Conservation (phyloP, 2,888 invertebrate species). For the Arctia plantaginis region DNA sequence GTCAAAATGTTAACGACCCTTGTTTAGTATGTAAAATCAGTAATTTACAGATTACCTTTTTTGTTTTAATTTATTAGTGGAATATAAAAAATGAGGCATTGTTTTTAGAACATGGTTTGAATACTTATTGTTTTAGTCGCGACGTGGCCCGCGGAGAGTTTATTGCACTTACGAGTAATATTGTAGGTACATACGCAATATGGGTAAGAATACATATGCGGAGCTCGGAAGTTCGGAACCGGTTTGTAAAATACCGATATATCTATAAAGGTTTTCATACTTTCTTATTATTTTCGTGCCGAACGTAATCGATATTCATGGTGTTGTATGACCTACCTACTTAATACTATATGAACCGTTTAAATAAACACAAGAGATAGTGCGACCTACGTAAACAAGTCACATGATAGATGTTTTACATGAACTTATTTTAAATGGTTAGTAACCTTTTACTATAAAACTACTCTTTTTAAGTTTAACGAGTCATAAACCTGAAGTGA, state of each 20-base stretch:
- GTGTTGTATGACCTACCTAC: background rate
- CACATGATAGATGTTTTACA: background rate
- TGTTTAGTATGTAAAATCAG: slow-evolving; percentile 42
- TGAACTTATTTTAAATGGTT: background rate
- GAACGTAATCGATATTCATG: slow-evolving; percentile 3
- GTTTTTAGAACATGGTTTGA: slow-evolving; percentile 56
- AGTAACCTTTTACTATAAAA: background rate
- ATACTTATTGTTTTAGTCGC: slow-evolving; percentile 53
- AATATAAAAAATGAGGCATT: slow-evolving; percentile 64
- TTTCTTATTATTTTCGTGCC: background rate
- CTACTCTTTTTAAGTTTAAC: background rate
- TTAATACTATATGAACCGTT: background rate
- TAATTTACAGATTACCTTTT: slow-evolving; percentile 63
- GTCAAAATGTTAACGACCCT: slow-evolving; percentile 52
- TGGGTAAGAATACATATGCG: background rate
- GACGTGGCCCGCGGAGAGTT: slow-evolving; percentile 47
- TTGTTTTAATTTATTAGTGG: slow-evolving; percentile 61
- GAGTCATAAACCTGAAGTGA: background rate
- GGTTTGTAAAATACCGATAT: background rate
- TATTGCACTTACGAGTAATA: slow-evolving; percentile 54
- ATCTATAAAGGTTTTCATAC: background rate
- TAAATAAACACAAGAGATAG: slow-evolving; percentile 2
- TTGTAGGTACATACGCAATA: slow-evolving; percentile 11
- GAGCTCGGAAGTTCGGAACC: background rate
- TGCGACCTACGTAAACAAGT: background rate